These are phyloP conservation scores for Tetrax tetrax DNA, from an alignment of 2,113 vertebrate genomes.

Conservation along the genomic window DNA sequence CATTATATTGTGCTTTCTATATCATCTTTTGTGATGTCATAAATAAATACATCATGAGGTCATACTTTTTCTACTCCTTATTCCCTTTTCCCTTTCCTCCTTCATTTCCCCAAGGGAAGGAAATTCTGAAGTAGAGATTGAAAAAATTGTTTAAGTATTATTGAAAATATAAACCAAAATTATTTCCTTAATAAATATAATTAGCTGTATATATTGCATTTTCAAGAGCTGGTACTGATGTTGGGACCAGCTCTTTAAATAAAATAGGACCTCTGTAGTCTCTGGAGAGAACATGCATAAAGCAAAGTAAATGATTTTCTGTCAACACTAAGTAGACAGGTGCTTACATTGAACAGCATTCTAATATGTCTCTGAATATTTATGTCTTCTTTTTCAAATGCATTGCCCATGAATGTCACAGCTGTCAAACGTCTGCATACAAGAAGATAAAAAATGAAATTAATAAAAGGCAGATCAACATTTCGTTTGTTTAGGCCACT, in stretches of 20 bases:
- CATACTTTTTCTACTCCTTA: not conserved
- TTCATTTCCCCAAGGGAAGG: constrained; percentile 24
- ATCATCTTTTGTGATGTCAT: not conserved
- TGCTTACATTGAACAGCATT: constrained; percentile 96
- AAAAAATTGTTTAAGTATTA: constrained; percentile 72
- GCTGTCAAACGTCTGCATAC: constrained; percentile 89
- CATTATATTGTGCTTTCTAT: not conserved
- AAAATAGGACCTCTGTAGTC: constrained; percentile 92
- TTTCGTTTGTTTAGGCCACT: constrained; percentile 84
- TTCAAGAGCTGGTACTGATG: constrained; percentile 72
- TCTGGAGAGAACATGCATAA: constrained; percentile 85
- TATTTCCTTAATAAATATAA: constrained; percentile 80
- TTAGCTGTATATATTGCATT: constrained; percentile 75
- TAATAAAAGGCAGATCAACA: constrained; percentile 92
- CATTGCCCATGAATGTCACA: constrained; percentile 94
- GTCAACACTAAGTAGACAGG: constrained; percentile 97
- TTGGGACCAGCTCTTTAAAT: constrained; percentile 84
- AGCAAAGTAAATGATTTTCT: constrained; percentile 94
- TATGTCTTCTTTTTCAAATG: constrained; percentile 92
- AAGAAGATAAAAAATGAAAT: constrained; percentile 90
- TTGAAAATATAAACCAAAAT: constrained; percentile 75
- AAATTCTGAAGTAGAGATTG: constrained; percentile 59
- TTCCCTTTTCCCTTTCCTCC: not conserved
- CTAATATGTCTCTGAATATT: constrained; percentile 98
- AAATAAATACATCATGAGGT: not conserved